Conservation (phyloP, 2,113 vertebrate genomes). For the Nothoprocta perdicaria region DNA sequence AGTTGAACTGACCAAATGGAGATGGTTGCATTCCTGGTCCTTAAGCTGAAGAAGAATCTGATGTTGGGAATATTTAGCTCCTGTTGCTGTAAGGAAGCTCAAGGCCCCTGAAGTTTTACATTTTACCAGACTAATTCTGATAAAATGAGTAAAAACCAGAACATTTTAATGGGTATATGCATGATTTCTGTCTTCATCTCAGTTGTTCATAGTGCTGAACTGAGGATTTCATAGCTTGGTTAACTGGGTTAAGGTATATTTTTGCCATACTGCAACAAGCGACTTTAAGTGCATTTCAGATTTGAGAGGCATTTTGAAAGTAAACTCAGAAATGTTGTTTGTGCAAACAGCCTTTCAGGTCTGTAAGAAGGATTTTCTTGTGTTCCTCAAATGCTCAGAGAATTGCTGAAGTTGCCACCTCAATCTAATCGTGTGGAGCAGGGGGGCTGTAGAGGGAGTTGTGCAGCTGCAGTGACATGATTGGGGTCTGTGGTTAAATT, state of each 20-base stretch:
- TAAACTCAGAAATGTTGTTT: background rate
- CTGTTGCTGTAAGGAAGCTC: background rate
- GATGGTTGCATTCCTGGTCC: background rate
- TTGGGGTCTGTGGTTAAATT: background rate
- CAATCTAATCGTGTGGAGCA: background rate
- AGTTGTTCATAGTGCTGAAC: background rate
- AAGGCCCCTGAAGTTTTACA: background rate
- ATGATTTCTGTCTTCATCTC: background rate
- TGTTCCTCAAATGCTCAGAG: background rate
- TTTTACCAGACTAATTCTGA: background rate
- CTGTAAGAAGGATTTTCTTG: background rate
- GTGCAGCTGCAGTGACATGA: background rate
- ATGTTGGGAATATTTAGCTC: background rate
- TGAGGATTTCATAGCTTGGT: no score
- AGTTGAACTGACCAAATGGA: background rate
- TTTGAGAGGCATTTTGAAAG: background rate
- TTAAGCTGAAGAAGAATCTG: background rate
- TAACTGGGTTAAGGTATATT: background rate
- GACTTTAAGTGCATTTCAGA: background rate
- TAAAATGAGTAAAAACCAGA: background rate
- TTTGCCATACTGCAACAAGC: background rate
- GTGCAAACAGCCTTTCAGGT: background rate
- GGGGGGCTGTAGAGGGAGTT: background rate
- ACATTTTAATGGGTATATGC: background rate
- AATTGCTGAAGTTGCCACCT: background rate